Percentiles rank a stretch among this genome's conserved stretches.
These are phyloP conservation scores for Coendou prehensilis DNA, from an alignment of 2,797 vertebrate genomes.

Conservation along the genomic window DNA sequence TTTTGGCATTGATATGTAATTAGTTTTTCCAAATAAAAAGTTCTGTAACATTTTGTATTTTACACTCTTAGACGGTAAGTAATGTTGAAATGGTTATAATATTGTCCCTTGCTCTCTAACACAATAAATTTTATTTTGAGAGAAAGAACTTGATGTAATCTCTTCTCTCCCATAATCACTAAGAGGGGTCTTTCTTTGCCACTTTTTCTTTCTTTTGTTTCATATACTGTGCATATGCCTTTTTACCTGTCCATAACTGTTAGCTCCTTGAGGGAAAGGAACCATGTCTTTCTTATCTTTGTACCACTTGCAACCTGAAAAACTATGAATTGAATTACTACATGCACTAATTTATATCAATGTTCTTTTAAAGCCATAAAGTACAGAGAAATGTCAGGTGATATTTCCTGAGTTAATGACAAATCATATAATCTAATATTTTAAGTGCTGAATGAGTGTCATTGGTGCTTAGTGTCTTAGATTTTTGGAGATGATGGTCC, in stretches of 20 bases:
- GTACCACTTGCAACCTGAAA: background rate
- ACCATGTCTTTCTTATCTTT: background rate
- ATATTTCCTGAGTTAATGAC: constrained; percentile 9
- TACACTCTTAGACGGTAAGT: background rate
- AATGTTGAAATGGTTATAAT: background rate
- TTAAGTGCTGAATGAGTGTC: background rate
- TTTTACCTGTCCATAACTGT: background rate
- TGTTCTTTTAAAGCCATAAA: constrained; percentile 34
- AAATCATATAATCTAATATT: background rate
- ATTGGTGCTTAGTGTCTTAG: background rate
- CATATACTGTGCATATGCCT: background rate
- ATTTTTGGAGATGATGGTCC: background rate
- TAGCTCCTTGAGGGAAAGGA: background rate
- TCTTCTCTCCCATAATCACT: background rate
- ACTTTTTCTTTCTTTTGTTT: constrained; percentile 5
- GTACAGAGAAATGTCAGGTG: constrained; percentile 35
- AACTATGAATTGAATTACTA: background rate
- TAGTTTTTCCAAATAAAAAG: background rate
- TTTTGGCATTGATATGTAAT: background rate
- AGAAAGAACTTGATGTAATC: constrained; percentile 3
- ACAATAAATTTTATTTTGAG: constrained; percentile 3
- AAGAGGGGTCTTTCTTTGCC: background rate
- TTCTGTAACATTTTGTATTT: background rate
- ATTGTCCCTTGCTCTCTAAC: background rate
- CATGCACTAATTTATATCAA: background rate